Conservation (phyloP, 2,888 invertebrate genomes). For the Lottia scabra region DNA sequence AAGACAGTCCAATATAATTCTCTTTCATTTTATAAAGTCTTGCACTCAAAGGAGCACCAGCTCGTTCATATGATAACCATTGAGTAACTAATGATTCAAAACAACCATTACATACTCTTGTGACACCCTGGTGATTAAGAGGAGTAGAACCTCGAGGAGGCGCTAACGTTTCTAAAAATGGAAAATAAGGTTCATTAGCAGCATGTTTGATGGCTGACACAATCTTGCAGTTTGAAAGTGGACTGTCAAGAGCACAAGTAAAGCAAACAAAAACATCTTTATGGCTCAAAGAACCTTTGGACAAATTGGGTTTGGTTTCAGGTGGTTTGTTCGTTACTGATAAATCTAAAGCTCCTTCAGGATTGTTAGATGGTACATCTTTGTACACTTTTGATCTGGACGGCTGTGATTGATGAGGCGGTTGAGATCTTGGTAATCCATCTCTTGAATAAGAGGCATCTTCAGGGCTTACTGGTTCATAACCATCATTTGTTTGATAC, state of each 20-base stretch:
- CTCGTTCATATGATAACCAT: slow-evolving; percentile 82
- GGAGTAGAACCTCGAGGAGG: slow-evolving; percentile 88
- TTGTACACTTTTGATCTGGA: background rate
- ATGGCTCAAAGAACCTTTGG: background rate
- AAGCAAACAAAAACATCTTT: slow-evolving; percentile 82
- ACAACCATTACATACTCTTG: slow-evolving; percentile 88
- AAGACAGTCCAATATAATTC: slow-evolving; percentile 27
- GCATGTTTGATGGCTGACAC: slow-evolving; percentile 87
- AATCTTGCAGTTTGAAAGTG: slow-evolving; percentile 80
- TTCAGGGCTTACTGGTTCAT: slow-evolving; percentile 30
- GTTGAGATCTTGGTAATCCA: background rate
- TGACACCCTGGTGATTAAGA: slow-evolving; percentile 89
- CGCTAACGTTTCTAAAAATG: slow-evolving; percentile 85
- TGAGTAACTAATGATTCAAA: slow-evolving; percentile 89
- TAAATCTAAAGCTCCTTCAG: slow-evolving; percentile 55
- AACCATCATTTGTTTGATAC: slow-evolving; percentile 49
- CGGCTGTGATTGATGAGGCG: background rate
- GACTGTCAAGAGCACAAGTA: slow-evolving; percentile 86
- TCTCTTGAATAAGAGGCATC: slow-evolving; percentile 16
- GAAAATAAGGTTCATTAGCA: slow-evolving; percentile 83
- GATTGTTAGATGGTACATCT: slow-evolving; percentile 6
- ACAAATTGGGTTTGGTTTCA: slow-evolving; percentile 50
- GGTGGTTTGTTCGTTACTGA: slow-evolving; percentile 33
- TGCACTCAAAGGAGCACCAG: slow-evolving; percentile 58
- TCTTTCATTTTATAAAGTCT: slow-evolving; percentile 57